Conservation (phyloP, 35 echinoderm and acorn worm genomes). For the Ophiothrix spiculata region DNA sequence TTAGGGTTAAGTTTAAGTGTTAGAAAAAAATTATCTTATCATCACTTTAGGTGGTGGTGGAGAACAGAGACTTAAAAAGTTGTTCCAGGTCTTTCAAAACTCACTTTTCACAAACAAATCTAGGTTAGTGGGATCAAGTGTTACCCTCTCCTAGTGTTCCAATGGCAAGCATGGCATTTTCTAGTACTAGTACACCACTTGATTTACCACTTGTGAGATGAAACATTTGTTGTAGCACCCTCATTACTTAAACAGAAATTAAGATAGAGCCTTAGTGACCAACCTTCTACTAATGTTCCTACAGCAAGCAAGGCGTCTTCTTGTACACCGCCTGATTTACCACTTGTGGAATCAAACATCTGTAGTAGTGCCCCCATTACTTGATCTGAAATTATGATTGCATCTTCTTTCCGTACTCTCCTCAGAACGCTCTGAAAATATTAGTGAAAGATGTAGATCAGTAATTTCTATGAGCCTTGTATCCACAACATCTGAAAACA, state of each 20-base stretch:
- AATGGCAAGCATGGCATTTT: constrained; percentile 89
- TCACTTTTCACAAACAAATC: not conserved
- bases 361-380: constrained; percentile 79
- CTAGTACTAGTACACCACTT: constrained; percentile 86
- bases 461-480: not conserved
- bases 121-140: not conserved
- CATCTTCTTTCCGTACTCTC: constrained; percentile 81
- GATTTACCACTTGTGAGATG: constrained; percentile 39
- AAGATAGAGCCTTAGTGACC: constrained; percentile 64
- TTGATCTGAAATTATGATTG: constrained; percentile 67
- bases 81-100: no score
- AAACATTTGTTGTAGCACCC: constrained; percentile 77
- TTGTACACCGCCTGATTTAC: constrained; percentile 72
- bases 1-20: no score
- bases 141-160: constrained; percentile 92
- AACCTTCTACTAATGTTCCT: constrained; percentile 93
- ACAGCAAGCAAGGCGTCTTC: constrained; percentile 95
- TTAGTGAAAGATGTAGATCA: not conserved
- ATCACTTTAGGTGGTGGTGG: no score
- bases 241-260: constrained; percentile 88
- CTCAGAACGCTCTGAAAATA: constrained; percentile 78
- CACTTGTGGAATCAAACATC: constrained; percentile 68
- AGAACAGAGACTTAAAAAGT: no score
- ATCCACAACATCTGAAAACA: not conserved
- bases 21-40: no score